Evolutionary conservation across 2,113 vertebrate genomes (phyloP).

Genomic region (Sterna hirundo): DNA sequence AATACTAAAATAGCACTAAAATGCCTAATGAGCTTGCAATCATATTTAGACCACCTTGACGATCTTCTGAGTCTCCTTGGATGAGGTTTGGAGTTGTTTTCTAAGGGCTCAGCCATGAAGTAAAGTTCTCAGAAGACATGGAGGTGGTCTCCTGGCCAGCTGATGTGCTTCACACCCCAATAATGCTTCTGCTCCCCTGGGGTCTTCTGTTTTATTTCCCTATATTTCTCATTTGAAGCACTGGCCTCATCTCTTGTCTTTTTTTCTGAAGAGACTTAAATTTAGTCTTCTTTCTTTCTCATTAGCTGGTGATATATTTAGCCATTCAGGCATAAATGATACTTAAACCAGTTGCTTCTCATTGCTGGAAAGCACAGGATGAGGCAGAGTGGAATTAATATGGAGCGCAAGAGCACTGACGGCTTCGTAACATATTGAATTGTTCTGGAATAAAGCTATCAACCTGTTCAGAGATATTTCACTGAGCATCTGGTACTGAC

Average conservation of each 20-base stretch:
- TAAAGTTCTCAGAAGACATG: neutral
- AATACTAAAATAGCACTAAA: neutral
- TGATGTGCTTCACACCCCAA: neutral
- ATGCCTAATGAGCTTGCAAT: neutral
- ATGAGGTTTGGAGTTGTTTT: neutral
- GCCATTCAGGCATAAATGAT: neutral
- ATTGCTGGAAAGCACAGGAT: neutral
- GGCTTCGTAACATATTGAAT: neutral
- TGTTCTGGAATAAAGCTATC: neutral
- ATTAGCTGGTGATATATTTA: neutral
- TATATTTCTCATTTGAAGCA: neutral
- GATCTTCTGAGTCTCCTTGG: neutral
- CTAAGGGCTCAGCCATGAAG: neutral
- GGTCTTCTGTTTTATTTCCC: neutral
- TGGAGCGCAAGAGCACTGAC: neutral
- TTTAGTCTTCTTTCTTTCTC: neutral
- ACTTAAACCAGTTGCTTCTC: neutral
- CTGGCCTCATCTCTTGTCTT: neutral
- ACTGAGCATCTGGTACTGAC: neutral
- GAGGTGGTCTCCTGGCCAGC: neutral
- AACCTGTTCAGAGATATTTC: neutral
- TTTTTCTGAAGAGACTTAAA: neutral
- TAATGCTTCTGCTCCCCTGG: neutral
- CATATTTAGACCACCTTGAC: accelerated
- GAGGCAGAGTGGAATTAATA: neutral